phyloP scores from a whole-genome alignment of 2,888 invertebrate species.

The Leptinotarsa haldemani region DNA sequence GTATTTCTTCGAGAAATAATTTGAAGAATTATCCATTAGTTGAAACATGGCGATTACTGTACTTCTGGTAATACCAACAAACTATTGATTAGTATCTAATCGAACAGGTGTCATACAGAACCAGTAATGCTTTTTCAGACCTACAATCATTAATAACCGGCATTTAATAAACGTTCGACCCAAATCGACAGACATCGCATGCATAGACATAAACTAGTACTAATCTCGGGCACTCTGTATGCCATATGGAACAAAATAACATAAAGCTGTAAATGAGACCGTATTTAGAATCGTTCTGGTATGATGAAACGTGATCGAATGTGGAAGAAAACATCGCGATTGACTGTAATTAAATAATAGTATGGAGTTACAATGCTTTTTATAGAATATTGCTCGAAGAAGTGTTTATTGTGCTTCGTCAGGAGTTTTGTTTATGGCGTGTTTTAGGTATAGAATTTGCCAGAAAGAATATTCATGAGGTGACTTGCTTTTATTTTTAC shows the following conservation, averaged over 20 bases:
- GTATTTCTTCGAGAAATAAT: too few relatives aligned
- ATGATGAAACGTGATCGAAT: slow-evolving; percentile 13
- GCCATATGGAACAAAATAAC: slow-evolving; percentile 20
- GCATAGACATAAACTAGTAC: not conserved
- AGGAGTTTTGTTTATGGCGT: too few relatives aligned
- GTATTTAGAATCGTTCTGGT: not conserved
- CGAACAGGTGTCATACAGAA: slow-evolving; percentile 6
- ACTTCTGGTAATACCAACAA: not conserved
- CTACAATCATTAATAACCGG: not conserved
- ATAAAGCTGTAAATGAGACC: slow-evolving; percentile 22
- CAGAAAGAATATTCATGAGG: too few relatives aligned
- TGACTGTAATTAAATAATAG: not conserved
- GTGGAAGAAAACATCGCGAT: not conserved
- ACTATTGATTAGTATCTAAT: not conserved
- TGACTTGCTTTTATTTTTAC: too few relatives aligned
- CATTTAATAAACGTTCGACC: slow-evolving; percentile 10
- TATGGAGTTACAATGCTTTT: too few relatives aligned
- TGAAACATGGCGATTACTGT: too few relatives aligned
- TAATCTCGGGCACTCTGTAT: slow-evolving; percentile 5
- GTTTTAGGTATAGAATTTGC: too few relatives aligned
- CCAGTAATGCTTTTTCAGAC: not conserved
- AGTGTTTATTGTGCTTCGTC: too few relatives aligned
- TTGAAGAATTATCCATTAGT: too few relatives aligned
- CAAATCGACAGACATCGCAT: slow-evolving; percentile 2
- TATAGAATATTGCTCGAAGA: too few relatives aligned